Conservation (phyloP, 2,797 vertebrate genomes). For the Crocodylus rhombifer region DNA sequence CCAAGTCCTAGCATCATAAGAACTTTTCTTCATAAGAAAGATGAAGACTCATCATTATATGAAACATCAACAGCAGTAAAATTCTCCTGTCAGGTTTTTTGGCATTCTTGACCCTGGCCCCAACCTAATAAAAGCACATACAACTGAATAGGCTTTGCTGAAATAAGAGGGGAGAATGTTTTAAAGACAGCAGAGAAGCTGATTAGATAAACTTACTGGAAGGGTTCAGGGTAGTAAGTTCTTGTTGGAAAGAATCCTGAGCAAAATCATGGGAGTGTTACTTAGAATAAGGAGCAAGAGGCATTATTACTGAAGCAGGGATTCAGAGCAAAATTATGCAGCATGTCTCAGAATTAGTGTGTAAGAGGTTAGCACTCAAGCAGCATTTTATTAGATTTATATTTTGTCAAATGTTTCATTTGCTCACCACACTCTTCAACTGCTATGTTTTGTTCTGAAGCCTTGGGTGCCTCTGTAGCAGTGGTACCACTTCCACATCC, state of each 20-base stretch:
- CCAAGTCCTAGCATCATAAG: neutral
- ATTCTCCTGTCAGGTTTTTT: constrained; percentile 21
- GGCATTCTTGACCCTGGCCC: neutral
- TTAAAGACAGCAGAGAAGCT: constrained; percentile 52
- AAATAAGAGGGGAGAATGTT: constrained; percentile 35
- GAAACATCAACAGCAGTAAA: constrained; percentile 35
- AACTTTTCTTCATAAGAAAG: neutral
- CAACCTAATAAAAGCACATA: neutral
- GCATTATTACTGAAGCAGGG: constrained; percentile 78
- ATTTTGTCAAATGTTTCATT: constrained; percentile 59
- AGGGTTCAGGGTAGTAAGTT: constrained; percentile 51
- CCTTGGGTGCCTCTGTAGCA: constrained; percentile 79
- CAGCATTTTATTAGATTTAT: constrained; percentile 69
- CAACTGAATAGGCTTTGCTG: neutral
- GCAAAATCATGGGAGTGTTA: constrained; percentile 73
- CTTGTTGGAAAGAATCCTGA: constrained; percentile 64
- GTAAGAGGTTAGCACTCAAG: constrained; percentile 79
- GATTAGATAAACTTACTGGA: constrained; percentile 64
- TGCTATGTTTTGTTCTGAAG: constrained; percentile 82
- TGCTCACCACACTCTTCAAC: constrained; percentile 93
- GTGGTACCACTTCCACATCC: constrained; percentile 85
- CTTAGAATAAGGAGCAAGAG: constrained; percentile 69
- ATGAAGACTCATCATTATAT: neutral
- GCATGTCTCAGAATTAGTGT: constrained; percentile 76
- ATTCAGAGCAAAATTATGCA: constrained; percentile 77